These are phyloP conservation scores for Chlamydotis undulata DNA, from an alignment of 2,113 vertebrate species.

Conservation along the genomic window DNA sequence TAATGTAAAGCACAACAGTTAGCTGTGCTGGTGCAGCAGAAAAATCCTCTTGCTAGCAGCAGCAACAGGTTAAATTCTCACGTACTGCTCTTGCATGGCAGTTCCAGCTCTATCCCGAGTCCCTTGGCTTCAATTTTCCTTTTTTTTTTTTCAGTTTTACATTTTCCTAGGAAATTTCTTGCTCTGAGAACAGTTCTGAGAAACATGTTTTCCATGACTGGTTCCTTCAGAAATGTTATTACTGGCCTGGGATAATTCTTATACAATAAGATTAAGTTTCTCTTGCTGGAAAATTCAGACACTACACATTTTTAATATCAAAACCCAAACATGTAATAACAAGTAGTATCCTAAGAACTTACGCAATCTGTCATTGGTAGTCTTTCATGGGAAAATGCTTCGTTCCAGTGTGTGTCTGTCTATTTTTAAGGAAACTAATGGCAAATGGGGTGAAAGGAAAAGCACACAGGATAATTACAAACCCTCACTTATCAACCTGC, in stretches of 20 bases:
- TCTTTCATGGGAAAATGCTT: slow-evolving; percentile 47
- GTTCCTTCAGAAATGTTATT: slow-evolving; percentile 53
- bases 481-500: slow-evolving; percentile 3
- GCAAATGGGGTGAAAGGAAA: slow-evolving; percentile 21
- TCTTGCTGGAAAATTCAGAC: slow-evolving; percentile 48
- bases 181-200: slow-evolving; percentile 6
- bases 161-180: not conserved
- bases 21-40: not conserved
- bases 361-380: not conserved
- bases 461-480: slow-evolving; percentile 33
- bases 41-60: not conserved
- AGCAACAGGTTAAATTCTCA: not conserved
- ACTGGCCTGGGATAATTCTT: slow-evolving; percentile 39
- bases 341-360: slow-evolving; percentile 15
- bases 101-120: not conserved
- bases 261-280: slow-evolving; percentile 11
- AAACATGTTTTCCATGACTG: slow-evolving; percentile 47
- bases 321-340: slow-evolving; percentile 45
- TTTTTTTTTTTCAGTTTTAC: not conserved
- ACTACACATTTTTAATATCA: slow-evolving; percentile 24
- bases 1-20: not conserved
- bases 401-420: not conserved
- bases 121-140: not conserved
- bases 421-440: slow-evolving; percentile 19
- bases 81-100: not conserved